Evolutionary conservation across 1,140 invertebrate genomes (phyloP).

Genomic region (Cherax quadricarinatus): DNA sequence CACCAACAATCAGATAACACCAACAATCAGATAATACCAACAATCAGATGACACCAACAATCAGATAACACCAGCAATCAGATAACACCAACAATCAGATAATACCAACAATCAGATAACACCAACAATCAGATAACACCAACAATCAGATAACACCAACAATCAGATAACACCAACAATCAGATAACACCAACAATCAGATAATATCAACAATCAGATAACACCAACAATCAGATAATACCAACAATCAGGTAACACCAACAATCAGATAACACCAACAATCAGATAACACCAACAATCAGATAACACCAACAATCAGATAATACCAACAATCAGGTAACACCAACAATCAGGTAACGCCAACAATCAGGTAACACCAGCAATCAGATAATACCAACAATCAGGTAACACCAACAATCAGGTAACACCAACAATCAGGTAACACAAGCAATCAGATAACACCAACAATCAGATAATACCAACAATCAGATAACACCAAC

Average conservation of each 20-base stretch:
- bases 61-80: no score
- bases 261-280: no score
- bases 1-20: background rate
- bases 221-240: background rate
- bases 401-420: background rate
- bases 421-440: background rate
- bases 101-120: no score
- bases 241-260: no score
- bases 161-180: background rate
- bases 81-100: no score
- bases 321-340: background rate
- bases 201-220: background rate
- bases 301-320: background rate
- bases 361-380: no score
- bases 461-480: background rate
- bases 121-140: background rate
- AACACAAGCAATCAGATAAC: background rate
- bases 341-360: no score
- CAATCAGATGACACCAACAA: no score
- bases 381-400: background rate
- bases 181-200: background rate
- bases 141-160: background rate
- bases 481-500: background rate
- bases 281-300: no score
- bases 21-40: background rate